A percentile compares a stretch with the other conserved stretches of the same genome.
Conservation (phyloP, 2,797 vertebrate species). For the Loris lydekkerianus region DNA sequence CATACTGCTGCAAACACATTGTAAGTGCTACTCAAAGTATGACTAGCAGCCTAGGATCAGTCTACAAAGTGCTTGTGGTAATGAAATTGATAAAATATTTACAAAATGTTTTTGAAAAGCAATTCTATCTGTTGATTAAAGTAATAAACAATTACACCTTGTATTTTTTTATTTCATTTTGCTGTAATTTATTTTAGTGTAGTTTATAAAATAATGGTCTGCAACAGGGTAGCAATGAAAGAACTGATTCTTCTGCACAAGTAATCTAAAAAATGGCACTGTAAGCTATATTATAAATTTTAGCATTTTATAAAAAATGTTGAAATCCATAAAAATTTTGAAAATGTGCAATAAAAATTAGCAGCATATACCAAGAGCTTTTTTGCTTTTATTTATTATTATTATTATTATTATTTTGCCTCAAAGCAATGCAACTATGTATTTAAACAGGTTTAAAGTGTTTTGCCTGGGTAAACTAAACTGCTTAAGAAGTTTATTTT, state of each 20-base stretch:
- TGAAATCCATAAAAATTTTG: neutral
- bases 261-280: neutral
- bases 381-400: neutral
- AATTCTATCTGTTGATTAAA: constrained; percentile 51
- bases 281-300: constrained; percentile 8
- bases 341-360: constrained; percentile 17
- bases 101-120: constrained; percentile 22
- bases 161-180: constrained; percentile 29
- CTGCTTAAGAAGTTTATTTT: constrained; percentile 37
- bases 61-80: neutral
- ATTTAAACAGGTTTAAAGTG: constrained; percentile 49
- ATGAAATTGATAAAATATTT: neutral
- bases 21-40: neutral
- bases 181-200: constrained; percentile 7
- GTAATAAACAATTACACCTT: constrained; percentile 28
- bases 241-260: neutral
- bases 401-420: neutral
- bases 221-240: neutral
- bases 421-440: constrained; percentile 21
- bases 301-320: constrained; percentile 26
- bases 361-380: neutral
- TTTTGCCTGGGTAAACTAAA: constrained; percentile 46
- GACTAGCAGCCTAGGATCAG: neutral
- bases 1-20: neutral
- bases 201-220: constrained; percentile 57